Evolutionary conservation across 2,888 invertebrate genomes (phyloP).

Genomic region (Galerucella nymphaeae): DNA sequence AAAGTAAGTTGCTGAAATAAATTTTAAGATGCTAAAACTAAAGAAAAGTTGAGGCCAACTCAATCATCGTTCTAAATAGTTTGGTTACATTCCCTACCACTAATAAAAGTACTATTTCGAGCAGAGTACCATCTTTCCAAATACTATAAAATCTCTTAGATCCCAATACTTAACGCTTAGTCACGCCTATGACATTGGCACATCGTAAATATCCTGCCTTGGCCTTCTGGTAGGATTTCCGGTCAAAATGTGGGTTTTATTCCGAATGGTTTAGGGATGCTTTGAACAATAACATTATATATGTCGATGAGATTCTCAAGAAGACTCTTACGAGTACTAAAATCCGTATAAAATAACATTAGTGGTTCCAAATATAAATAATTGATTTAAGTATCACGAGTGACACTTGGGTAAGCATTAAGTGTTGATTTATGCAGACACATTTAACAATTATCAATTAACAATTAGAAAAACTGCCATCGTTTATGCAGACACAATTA

Average conservation of each 20-base stretch:
- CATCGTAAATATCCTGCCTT: slow-evolving; percentile 21
- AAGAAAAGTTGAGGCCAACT: too few relatives aligned
- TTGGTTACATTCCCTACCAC: too few relatives aligned
- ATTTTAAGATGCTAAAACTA: too few relatives aligned
- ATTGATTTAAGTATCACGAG: too few relatives aligned
- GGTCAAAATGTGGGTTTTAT: slow-evolving; percentile 27
- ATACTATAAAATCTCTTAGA: not conserved
- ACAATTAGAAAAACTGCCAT: too few relatives aligned
- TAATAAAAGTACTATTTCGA: too few relatives aligned
- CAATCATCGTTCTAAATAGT: too few relatives aligned
- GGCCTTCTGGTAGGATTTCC: slow-evolving; percentile 29
- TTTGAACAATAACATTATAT: slow-evolving; percentile 19
- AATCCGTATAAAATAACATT: not conserved
- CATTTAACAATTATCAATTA: too few relatives aligned
- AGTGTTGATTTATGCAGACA: too few relatives aligned
- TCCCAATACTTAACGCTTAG: not conserved
- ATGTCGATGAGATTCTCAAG: slow-evolving; percentile 10
- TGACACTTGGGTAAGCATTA: not conserved
- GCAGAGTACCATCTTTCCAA: too few relatives aligned
- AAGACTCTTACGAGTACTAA: not conserved
- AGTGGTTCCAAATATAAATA: not conserved
- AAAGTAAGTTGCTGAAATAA: too few relatives aligned
- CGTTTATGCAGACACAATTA: too few relatives aligned
- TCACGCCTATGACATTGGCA: slow-evolving; percentile 11
- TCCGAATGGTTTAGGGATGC: not conserved